Evolutionary conservation across 2,888 invertebrate genomes (phyloP).

Genomic region (Hermaeophaga mercurialis): DNA sequence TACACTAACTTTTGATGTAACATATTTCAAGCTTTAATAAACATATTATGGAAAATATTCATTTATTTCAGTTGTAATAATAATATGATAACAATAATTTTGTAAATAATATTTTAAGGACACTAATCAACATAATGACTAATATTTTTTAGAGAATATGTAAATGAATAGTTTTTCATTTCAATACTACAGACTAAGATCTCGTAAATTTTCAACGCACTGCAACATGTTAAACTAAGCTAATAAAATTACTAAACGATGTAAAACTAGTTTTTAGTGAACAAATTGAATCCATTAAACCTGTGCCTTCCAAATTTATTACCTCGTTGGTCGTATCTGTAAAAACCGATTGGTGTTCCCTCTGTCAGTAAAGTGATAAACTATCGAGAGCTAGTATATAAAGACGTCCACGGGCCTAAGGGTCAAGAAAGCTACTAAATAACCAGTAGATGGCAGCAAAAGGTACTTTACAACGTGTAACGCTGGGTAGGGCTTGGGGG

Average conservation of each 20-base stretch:
- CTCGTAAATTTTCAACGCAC: too few relatives aligned
- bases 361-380: conserved; percentile 57
- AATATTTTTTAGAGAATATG: too few relatives aligned
- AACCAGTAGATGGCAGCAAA: conserved; percentile 57
- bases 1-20: too few relatives aligned
- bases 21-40: too few relatives aligned
- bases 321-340: conserved; percentile 10
- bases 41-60: too few relatives aligned
- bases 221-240: neutral
- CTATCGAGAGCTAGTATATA: conserved; percentile 49
- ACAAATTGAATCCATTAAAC: conserved; percentile 11
- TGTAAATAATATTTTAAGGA: too few relatives aligned
- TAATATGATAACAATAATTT: too few relatives aligned
- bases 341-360: conserved; percentile 46
- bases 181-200: too few relatives aligned
- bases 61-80: too few relatives aligned
- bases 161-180: too few relatives aligned
- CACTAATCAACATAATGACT: too few relatives aligned
- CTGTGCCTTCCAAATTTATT: conserved; percentile 7
- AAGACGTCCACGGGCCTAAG: conserved; percentile 39
- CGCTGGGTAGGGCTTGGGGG: conserved; percentile 53
- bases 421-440: conserved; percentile 57
- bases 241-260: conserved; percentile 11
- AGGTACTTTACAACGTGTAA: conserved; percentile 44
- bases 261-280: conserved; percentile 7